Evolutionary conservation across 2,113 vertebrate species (phyloP).

Genomic region (Tetraodon nigroviridis): DNA sequence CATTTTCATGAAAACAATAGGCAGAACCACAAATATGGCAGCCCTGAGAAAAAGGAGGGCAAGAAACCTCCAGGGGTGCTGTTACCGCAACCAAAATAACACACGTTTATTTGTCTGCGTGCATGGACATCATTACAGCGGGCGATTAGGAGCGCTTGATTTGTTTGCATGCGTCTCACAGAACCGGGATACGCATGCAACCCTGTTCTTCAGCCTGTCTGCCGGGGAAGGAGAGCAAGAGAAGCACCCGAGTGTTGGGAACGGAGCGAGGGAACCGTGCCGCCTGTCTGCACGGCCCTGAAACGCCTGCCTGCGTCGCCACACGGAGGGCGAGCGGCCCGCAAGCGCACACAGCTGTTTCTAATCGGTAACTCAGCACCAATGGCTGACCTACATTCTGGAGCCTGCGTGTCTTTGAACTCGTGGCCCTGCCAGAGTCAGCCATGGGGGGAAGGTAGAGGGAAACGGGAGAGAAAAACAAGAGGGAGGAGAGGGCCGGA

Average conservation of each 20-base stretch:
- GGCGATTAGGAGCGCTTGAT: neutral
- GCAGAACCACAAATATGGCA: conserved; percentile 36
- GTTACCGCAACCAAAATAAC: conserved; percentile 35
- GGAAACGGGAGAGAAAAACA: conserved; percentile 56
- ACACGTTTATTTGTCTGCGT: conserved; percentile 16
- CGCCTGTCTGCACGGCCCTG: conserved; percentile 11
- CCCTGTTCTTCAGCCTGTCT: conserved; percentile 37
- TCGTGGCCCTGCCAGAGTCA: conserved; percentile 63
- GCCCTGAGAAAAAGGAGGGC: conserved; percentile 18
- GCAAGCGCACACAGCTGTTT: conserved; percentile 73
- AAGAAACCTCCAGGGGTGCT: conserved; percentile 27
- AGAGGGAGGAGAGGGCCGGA: conserved; percentile 47
- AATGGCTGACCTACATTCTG: conserved; percentile 74
- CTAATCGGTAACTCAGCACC: conserved; percentile 75
- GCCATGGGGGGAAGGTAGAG: conserved; percentile 63
- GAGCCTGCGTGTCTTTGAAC: conserved; percentile 68
- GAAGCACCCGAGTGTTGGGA: neutral
- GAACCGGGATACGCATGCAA: conserved; percentile 15
- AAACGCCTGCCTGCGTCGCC: conserved; percentile 33
- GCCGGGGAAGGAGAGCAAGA: conserved; percentile 16
- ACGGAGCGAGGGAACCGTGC: neutral
- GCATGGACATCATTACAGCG: conserved; percentile 1
- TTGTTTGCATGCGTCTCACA: conserved; percentile 26
- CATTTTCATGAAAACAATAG: conserved; percentile 55
- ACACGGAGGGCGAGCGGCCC: conserved; percentile 48